Percentiles rank a stretch among this genome's conserved stretches.
These are phyloP conservation scores for Loriculus beryllinus DNA, from an alignment of 2,797 vertebrate species.

Conservation along the genomic window DNA sequence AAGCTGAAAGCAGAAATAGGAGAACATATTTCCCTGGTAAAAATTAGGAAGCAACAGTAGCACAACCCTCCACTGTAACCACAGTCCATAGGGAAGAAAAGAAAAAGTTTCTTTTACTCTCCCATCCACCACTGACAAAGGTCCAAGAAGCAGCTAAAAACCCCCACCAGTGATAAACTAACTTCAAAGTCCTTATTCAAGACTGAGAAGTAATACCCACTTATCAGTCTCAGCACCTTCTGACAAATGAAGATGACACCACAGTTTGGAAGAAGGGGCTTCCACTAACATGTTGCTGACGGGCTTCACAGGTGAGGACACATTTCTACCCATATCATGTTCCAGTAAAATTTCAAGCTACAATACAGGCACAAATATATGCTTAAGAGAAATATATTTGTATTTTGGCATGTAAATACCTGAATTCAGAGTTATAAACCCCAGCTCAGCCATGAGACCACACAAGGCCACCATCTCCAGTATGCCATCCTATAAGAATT, in stretches of 20 bases:
- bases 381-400: background rate
- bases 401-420: background rate
- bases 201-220: background rate
- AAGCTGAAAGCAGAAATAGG: background rate
- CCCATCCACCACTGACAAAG: background rate
- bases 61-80: background rate
- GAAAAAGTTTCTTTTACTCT: background rate
- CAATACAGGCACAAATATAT: background rate
- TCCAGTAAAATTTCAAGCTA: background rate
- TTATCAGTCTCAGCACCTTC: background rate
- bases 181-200: background rate
- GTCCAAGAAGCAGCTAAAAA: background rate
- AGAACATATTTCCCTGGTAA: background rate
- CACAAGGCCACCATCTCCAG: conserved; percentile 31
- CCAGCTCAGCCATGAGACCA: background rate
- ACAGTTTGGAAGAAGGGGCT: background rate
- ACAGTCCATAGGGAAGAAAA: background rate
- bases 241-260: background rate
- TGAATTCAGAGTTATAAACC: background rate
- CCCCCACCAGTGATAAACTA: background rate
- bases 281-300: background rate
- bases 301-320: background rate
- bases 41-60: background rate
- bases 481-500: conserved; percentile 27
- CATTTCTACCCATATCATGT: background rate